These are phyloP conservation scores for Coryphaenoides rupestris DNA, from an alignment of 2,113 vertebrate genomes.

Conservation along the genomic window DNA sequence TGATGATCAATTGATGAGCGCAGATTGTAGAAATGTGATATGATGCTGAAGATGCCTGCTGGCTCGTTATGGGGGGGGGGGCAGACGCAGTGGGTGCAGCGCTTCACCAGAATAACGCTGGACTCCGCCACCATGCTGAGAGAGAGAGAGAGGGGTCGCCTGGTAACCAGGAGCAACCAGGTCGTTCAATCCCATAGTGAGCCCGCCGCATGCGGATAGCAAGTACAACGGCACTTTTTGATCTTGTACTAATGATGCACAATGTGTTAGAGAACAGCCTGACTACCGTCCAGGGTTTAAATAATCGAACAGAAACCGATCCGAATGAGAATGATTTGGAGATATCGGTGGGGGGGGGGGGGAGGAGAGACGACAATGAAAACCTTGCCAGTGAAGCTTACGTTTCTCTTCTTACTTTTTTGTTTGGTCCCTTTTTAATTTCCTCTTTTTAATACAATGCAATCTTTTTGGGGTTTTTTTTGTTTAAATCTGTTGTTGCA, in stretches of 20 bases:
- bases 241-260: not conserved
- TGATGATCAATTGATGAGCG: no score
- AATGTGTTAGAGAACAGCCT: not conserved
- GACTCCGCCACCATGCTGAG: no score
- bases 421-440: slow-evolving; percentile 16
- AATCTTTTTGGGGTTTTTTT: slow-evolving; percentile 35
- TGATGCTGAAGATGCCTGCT: no score
- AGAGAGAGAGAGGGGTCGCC: no score
- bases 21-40: no score
- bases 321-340: not conserved
- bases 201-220: not conserved
- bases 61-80: no score
- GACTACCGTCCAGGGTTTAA: not conserved
- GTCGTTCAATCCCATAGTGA: no score
- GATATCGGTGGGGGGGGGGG: no score
- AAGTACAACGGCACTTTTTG: not conserved
- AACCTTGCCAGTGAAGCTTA: slow-evolving; percentile 36
- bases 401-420: slow-evolving; percentile 4
- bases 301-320: no score
- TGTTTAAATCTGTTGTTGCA: slow-evolving; percentile 24
- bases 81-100: no score
- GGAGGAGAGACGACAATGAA: slow-evolving; percentile 24
- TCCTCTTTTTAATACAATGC: slow-evolving; percentile 58
- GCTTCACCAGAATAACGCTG: no score
- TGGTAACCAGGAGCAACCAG: no score